phyloP scores from a whole-genome alignment of 2,797 vertebrate species.

The Poecilia velifera region DNA sequence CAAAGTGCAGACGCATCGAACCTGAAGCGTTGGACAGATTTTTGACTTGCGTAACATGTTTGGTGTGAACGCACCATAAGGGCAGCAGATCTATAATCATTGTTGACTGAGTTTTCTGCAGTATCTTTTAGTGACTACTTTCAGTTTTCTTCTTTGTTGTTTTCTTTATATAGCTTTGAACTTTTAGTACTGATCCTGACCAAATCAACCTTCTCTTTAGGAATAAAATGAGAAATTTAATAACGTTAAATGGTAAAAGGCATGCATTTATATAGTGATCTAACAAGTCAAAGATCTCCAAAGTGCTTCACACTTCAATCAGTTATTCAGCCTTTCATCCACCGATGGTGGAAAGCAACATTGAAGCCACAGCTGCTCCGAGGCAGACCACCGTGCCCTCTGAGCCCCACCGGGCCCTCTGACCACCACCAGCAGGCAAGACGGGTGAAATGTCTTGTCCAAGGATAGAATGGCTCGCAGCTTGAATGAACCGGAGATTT shows the following conservation, averaged over 20 bases:
- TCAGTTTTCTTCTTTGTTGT: neutral
- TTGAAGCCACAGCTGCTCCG: neutral
- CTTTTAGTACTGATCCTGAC: neutral
- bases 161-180: neutral
- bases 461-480: neutral
- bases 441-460: neutral
- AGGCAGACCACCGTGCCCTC: neutral
- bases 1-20: too few relatives aligned
- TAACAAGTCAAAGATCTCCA: neutral
- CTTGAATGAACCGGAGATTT: neutral
- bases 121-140: neutral
- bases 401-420: neutral
- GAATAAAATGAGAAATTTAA: neutral
- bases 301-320: neutral
- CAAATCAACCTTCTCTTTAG: neutral
- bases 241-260: neutral
- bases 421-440: neutral
- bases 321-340: neutral
- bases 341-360: neutral
- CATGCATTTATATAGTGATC: neutral
- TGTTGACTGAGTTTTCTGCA: too few relatives aligned
- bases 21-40: too few relatives aligned
- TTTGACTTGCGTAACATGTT: too few relatives aligned
- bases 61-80: too few relatives aligned
- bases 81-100: too few relatives aligned